phyloP scores from a whole-genome alignment of 2,797 vertebrate genomes.

The Naso thynnoides region DNA sequence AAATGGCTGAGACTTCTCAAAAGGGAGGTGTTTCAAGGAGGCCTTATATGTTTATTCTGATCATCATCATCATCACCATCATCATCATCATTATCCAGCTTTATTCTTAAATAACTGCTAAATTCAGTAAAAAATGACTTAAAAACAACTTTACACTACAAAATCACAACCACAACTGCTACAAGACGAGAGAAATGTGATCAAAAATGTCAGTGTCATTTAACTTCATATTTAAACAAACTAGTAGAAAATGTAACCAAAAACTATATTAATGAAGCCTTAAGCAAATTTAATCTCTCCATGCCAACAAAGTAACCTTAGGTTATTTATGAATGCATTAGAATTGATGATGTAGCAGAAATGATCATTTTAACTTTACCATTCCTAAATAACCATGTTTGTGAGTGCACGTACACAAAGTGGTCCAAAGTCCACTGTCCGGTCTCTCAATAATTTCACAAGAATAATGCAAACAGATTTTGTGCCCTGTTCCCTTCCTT shows the following conservation, averaged over 20 bases:
- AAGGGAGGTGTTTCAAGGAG: background rate
- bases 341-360: background rate
- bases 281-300: background rate
- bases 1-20: background rate
- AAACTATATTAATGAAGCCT: no score
- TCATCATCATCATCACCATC: no score
- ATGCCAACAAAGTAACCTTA: background rate
- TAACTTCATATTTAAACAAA: no score
- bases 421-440: slow-evolving; percentile 31
- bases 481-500: background rate
- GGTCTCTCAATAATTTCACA: slow-evolving; percentile 39
- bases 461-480: slow-evolving; percentile 49
- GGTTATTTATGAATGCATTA: background rate
- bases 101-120: no score
- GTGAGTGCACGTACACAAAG: slow-evolving; percentile 11
- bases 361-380: background rate
- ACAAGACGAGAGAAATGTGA: no score
- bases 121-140: background rate
- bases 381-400: slow-evolving; percentile 19
- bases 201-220: no score
- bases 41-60: background rate
- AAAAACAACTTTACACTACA: background rate
- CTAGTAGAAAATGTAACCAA: no score
- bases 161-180: no score
- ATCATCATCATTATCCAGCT: no score